Conservation (phyloP, 1,140 invertebrate species). For the Pectinophora gossypiella region DNA sequence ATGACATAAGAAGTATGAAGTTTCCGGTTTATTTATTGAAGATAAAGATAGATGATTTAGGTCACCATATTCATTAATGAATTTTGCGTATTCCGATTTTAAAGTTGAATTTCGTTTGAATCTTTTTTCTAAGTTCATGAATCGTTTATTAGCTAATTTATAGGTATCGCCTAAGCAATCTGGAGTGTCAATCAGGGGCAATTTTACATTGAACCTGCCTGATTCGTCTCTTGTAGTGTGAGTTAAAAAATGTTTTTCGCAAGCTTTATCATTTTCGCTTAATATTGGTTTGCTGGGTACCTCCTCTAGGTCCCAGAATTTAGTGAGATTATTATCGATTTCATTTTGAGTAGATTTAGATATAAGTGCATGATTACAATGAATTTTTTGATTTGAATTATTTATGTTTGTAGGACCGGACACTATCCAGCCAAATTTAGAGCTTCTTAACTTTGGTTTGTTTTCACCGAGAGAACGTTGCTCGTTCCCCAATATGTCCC, state of each 20-base stretch:
- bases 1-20: neutral
- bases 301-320: neutral
- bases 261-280: conserved; percentile 25
- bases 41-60: neutral
- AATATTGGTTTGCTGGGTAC: neutral
- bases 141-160: neutral
- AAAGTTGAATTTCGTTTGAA: neutral
- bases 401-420: neutral
- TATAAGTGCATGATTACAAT: neutral
- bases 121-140: neutral
- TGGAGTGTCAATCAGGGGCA: neutral
- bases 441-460: neutral
- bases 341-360: neutral
- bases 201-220: conserved; percentile 3
- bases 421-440: neutral
- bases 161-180: conserved; percentile 1
- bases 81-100: conserved; percentile 1
- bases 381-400: neutral
- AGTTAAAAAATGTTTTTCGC: conserved; percentile 22
- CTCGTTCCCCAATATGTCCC: neutral
- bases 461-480: neutral
- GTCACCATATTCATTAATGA: neutral
- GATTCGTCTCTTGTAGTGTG: conserved; percentile 7
- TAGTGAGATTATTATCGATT: neutral
- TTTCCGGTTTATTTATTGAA: neutral